These are phyloP conservation scores for Rhinichthys klamathensis DNA, from an alignment of 2,113 vertebrate species.

Conservation along the genomic window DNA sequence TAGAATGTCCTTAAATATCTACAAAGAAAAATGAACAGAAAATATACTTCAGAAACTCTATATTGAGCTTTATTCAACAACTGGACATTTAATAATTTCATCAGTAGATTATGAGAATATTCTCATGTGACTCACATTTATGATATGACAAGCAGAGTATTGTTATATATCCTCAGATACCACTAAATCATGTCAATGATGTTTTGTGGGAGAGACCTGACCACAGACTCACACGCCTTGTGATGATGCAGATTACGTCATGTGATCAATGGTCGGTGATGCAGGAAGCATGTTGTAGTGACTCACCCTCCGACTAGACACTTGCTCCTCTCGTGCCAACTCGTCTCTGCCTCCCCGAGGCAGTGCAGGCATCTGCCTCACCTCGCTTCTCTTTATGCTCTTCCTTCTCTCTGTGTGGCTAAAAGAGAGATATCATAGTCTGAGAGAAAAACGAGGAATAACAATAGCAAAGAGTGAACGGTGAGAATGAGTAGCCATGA, in stretches of 20 bases:
- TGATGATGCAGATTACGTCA: not conserved
- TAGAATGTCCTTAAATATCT: too few relatives aligned
- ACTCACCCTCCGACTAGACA: slow-evolving; percentile 88
- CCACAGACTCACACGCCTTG: not conserved
- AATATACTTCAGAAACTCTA: not conserved
- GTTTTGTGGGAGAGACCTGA: not conserved
- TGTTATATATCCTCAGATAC: not conserved
- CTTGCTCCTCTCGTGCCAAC: slow-evolving; percentile 87
- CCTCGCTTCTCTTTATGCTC: slow-evolving; percentile 88
- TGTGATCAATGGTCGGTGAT: not conserved
- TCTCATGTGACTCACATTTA: not conserved
- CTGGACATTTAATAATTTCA: not conserved
- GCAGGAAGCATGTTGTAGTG: not conserved
- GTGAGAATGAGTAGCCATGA: not conserved
- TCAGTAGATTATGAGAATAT: not conserved
- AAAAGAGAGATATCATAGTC: slow-evolving; percentile 34
- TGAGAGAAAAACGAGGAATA: slow-evolving; percentile 28
- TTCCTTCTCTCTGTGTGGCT: slow-evolving; percentile 94
- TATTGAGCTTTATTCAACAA: not conserved
- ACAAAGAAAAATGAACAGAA: not conserved
- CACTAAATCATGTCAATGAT: not conserved
- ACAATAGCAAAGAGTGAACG: not conserved
- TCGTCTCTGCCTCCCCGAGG: slow-evolving; percentile 84
- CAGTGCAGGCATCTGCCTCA: slow-evolving; percentile 87
- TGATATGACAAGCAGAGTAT: not conserved